phyloP scores from a whole-genome alignment of 2,113 vertebrate species.

The Copsychus sechellarum region DNA sequence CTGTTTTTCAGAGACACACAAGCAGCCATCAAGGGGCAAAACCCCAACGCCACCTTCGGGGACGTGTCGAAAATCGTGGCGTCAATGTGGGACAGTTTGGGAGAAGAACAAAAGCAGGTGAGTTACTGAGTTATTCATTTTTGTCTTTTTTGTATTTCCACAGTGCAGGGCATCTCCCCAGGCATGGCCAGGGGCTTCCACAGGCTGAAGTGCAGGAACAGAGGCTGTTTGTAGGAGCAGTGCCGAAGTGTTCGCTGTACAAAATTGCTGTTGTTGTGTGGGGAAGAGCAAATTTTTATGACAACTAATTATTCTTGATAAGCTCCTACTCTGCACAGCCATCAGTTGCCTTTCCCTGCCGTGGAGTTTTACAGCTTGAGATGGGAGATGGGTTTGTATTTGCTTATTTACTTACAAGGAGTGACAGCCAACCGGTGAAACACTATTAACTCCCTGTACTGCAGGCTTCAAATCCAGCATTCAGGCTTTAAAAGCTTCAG shows the following conservation, averaged over 20 bases:
- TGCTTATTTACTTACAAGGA: conserved; percentile 10
- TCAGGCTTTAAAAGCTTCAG: neutral
- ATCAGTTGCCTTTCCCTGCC: neutral
- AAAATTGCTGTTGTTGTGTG: neutral
- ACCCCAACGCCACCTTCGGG: conserved; percentile 96
- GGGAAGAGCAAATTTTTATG: neutral
- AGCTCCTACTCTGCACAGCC: neutral
- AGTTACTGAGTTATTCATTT: neutral
- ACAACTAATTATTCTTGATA: neutral
- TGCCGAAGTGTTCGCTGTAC: neutral
- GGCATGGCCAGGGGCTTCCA: neutral
- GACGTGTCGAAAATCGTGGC: conserved; percentile 98
- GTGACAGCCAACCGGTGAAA: neutral
- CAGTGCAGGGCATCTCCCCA: fast-evolving
- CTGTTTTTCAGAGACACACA: conserved; percentile 99
- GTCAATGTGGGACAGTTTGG: conserved; percentile 97
- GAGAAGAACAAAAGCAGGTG: conserved; percentile 97
- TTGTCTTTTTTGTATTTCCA: neutral
- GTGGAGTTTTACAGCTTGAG: neutral
- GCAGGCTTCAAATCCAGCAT: neutral
- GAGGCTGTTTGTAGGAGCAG: neutral
- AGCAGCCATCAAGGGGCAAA: conserved; percentile 96
- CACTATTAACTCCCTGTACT: neutral
- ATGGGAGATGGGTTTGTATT: neutral
- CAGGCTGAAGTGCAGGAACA: neutral